phyloP scores from a whole-genome alignment of 2,113 vertebrate genomes.

The Capricornis sumatraensis region DNA sequence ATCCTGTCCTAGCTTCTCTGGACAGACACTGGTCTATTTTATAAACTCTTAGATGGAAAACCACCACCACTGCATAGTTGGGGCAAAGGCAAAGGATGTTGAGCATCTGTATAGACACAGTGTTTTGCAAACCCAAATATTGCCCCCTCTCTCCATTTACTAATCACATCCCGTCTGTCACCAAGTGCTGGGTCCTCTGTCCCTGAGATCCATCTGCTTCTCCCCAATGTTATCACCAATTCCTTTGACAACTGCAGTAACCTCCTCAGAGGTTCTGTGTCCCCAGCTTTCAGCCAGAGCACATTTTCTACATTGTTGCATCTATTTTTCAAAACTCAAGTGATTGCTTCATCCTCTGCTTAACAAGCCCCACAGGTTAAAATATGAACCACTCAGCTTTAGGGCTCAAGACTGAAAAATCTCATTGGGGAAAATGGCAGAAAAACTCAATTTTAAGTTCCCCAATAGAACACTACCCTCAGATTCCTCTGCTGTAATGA shows the following conservation, averaged over 20 bases:
- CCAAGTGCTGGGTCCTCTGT: background rate
- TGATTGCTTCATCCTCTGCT: background rate
- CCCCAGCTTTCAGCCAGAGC: accelerated
- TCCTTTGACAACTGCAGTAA: background rate
- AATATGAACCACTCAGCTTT: background rate
- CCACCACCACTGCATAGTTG: background rate
- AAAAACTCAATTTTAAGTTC: background rate
- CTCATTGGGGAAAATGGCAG: background rate
- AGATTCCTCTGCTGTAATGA: background rate
- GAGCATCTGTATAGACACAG: background rate
- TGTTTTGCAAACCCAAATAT: background rate
- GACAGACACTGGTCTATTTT: background rate
- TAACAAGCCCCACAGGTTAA: background rate
- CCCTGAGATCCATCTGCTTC: background rate
- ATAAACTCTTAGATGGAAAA: background rate
- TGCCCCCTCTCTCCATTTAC: background rate
- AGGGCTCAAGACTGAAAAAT: background rate
- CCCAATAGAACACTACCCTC: background rate
- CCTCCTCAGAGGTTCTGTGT: background rate
- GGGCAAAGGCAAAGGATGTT: background rate
- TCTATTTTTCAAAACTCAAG: background rate
- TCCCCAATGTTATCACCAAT: background rate
- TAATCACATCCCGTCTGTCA: background rate
- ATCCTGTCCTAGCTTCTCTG: background rate
- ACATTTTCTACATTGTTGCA: background rate